phyloP scores from a whole-genome alignment of 2,113 vertebrate genomes.

The Prionailurus bengalensis region DNA sequence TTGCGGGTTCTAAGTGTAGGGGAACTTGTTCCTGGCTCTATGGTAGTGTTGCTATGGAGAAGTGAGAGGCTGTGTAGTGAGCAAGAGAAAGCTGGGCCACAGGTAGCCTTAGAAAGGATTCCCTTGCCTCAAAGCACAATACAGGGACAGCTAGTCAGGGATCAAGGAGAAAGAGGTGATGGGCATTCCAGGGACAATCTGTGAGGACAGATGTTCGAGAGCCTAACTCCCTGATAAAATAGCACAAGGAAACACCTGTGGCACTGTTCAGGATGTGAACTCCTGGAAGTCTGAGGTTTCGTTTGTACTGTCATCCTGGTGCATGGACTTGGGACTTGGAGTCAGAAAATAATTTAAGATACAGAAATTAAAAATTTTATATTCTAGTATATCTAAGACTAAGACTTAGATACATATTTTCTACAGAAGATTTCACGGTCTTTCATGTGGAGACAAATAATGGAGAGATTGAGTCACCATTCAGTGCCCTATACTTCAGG shows the following conservation, averaged over 20 bases:
- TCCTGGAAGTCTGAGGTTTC: not conserved
- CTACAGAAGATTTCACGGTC: not conserved
- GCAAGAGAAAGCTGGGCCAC: not conserved
- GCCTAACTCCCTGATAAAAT: not conserved
- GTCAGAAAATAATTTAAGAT: not conserved
- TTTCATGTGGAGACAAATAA: not conserved
- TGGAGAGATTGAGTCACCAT: not conserved
- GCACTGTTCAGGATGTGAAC: too few relatives aligned
- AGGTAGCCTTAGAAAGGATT: not conserved
- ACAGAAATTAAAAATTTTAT: constrained; percentile 23
- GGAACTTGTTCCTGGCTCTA: not conserved
- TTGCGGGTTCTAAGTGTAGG: not conserved
- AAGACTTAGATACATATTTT: not conserved
- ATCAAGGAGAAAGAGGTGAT: not conserved
- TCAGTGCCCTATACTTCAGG: not conserved
- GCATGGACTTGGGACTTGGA: not conserved
- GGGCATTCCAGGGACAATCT: not conserved
- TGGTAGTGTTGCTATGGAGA: not conserved
- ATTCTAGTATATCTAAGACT: not conserved
- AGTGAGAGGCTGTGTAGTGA: not conserved
- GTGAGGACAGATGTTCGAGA: not conserved
- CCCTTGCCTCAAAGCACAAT: not conserved
- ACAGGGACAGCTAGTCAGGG: not conserved
- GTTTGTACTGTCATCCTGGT: not conserved
- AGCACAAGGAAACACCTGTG: not conserved